A percentile compares a stretch with the other conserved stretches of the same genome.
These are phyloP conservation scores for Indri indri DNA, from an alignment of 2,113 vertebrate genomes.

Conservation along the genomic window DNA sequence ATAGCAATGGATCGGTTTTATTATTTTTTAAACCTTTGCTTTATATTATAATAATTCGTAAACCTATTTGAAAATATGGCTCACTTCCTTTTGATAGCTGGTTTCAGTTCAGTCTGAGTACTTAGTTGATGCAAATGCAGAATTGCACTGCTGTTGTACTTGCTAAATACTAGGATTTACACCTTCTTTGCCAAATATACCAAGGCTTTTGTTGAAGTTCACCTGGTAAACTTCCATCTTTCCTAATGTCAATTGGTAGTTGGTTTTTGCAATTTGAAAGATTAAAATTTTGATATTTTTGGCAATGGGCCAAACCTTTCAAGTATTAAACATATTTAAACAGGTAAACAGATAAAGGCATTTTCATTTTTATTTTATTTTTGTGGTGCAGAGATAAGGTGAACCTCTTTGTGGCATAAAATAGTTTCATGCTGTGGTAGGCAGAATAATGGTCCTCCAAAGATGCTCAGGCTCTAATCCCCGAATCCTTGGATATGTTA, in stretches of 20 bases:
- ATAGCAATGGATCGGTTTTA: neutral
- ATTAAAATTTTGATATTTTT: neutral
- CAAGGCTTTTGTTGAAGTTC: neutral
- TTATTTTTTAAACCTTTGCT: neutral
- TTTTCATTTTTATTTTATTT: neutral
- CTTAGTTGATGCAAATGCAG: neutral
- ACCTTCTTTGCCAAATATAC: neutral
- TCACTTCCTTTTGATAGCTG: neutral
- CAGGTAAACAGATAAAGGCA: neutral
- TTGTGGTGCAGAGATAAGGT: neutral
- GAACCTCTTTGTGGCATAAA: neutral
- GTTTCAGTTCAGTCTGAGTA: neutral
- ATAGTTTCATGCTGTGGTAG: neutral
- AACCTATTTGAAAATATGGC: neutral
- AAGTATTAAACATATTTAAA: conserved; percentile 7
- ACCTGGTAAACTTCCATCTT: neutral
- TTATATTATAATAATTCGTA: neutral
- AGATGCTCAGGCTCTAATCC: neutral
- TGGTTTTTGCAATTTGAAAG: conserved; percentile 18
- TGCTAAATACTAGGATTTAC: neutral
- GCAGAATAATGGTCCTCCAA: neutral
- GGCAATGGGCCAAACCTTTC: neutral
- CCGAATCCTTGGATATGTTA: neutral
- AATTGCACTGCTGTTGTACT: neutral
- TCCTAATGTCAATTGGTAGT: neutral